A percentile compares a stretch with the other conserved stretches of the same genome.
phyloP scores from a whole-genome alignment of 1,140 invertebrate genomes.

The Lucilia sericata region DNA sequence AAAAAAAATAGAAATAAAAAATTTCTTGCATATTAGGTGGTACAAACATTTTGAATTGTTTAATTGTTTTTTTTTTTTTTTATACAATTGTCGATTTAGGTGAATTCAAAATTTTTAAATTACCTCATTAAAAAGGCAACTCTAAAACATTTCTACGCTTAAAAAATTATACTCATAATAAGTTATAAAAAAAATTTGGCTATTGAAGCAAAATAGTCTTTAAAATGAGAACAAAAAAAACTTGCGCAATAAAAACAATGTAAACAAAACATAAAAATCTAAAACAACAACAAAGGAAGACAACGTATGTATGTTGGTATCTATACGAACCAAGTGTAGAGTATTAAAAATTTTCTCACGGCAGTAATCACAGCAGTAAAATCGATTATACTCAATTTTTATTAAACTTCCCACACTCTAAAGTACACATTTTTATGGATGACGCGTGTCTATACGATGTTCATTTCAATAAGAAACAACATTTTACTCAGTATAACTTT shows the following conservation, averaged over 20 bases:
- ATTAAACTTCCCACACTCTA: constrained; percentile 45
- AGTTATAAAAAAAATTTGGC: neutral
- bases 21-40: too few relatives aligned
- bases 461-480: neutral
- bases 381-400: constrained; percentile 64
- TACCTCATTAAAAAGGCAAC: neutral
- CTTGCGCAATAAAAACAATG: constrained; percentile 40
- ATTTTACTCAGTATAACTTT: neutral
- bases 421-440: constrained; percentile 55
- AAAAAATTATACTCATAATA: neutral
- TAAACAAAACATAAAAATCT: constrained; percentile 37
- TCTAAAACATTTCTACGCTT: neutral
- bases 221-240: constrained; percentile 45
- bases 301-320: neutral
- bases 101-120: too few relatives aligned
- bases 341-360: constrained; percentile 43
- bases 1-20: too few relatives aligned
- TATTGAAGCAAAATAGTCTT: neutral
- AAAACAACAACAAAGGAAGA: neutral
- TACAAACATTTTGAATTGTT: too few relatives aligned
- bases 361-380: constrained; percentile 53
- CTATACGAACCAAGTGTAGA: neutral
- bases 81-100: too few relatives aligned
- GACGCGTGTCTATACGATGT: constrained; percentile 58
- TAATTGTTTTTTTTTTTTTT: too few relatives aligned